Percentiles rank a stretch among this genome's conserved stretches.
phyloP scores from a whole-genome alignment of 2,797 vertebrate species.

The Danio jaintianensis region DNA sequence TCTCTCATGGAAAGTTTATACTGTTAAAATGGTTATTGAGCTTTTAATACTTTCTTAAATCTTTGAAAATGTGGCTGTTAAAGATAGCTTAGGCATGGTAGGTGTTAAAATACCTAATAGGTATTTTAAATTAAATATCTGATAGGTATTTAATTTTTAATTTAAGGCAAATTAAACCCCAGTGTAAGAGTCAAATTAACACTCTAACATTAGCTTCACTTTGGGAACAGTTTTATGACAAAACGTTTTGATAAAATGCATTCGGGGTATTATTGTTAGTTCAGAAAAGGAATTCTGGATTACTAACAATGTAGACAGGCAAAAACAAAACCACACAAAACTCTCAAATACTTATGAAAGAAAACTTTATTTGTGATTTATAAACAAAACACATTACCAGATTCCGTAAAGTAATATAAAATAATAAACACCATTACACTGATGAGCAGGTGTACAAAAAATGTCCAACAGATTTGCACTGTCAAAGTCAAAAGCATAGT shows the following conservation, averaged over 20 bases:
- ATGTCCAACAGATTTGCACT: slow-evolving; percentile 84
- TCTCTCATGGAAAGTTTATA: no score
- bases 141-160: no score
- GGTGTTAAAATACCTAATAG: no score
- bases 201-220: not conserved
- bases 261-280: no score
- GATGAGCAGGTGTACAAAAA: slow-evolving; percentile 92
- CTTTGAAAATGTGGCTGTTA: no score
- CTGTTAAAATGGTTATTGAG: no score
- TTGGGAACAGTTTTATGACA: slow-evolving; percentile 1
- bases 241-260: not conserved
- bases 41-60: no score
- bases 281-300: not conserved
- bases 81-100: no score
- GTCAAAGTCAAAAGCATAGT: slow-evolving; percentile 88
- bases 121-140: no score
- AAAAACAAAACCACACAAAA: slow-evolving; percentile 6
- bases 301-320: not conserved
- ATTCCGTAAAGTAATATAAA: slow-evolving; percentile 79
- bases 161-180: no score
- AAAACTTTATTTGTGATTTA: slow-evolving; percentile 97
- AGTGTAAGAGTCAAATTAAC: not conserved
- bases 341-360: slow-evolving; percentile 77
- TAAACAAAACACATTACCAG: slow-evolving; percentile 92
- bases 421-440: slow-evolving; percentile 87